Evolutionary conservation across 2,113 vertebrate genomes (phyloP).

Genomic region (Ameiurus melas): DNA sequence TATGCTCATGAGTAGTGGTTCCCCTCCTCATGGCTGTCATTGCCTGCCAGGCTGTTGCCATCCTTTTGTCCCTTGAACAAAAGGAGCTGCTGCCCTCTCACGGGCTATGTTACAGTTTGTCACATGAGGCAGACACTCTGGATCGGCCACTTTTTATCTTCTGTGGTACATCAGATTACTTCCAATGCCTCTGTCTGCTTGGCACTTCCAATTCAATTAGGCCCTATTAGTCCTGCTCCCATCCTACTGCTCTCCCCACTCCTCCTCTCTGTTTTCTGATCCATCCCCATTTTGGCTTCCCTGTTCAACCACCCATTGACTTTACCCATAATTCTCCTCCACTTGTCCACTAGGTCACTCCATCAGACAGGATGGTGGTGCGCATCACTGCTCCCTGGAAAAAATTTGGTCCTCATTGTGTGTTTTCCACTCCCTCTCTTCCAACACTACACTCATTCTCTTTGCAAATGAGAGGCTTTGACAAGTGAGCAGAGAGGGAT

Average conservation of each 20-base stretch:
- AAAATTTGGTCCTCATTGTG: slow-evolving; percentile 43
- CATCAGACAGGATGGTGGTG: slow-evolving; percentile 36
- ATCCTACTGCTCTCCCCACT: slow-evolving; percentile 20
- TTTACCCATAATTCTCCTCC: background rate
- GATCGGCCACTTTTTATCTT: slow-evolving; percentile 70
- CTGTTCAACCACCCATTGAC: slow-evolving; percentile 31
- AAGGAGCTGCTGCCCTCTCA: slow-evolving; percentile 70
- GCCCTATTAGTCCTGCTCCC: slow-evolving; percentile 75
- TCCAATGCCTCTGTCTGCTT: slow-evolving; percentile 77
- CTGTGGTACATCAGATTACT: slow-evolving; percentile 80
- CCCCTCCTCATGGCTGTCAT: slow-evolving; percentile 44
- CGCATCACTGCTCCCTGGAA: slow-evolving; percentile 40
- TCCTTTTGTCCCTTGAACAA: slow-evolving; percentile 67
- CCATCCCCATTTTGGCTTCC: background rate
- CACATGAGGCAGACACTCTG: slow-evolving; percentile 76
- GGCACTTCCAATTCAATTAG: slow-evolving; percentile 80
- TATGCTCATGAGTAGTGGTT: background rate
- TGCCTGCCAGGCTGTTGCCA: slow-evolving; percentile 66
- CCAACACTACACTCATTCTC: slow-evolving; percentile 53
- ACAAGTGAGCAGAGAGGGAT: slow-evolving; percentile 52
- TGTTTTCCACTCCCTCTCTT: slow-evolving; percentile 50
- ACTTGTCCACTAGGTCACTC: slow-evolving; percentile 12
- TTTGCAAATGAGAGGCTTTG: slow-evolving; percentile 72
- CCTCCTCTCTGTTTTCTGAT: background rate
- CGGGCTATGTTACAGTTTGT: slow-evolving; percentile 78